Evolutionary conservation across 2,113 vertebrate genomes (phyloP).

Genomic region (Willisornis vidua): DNA sequence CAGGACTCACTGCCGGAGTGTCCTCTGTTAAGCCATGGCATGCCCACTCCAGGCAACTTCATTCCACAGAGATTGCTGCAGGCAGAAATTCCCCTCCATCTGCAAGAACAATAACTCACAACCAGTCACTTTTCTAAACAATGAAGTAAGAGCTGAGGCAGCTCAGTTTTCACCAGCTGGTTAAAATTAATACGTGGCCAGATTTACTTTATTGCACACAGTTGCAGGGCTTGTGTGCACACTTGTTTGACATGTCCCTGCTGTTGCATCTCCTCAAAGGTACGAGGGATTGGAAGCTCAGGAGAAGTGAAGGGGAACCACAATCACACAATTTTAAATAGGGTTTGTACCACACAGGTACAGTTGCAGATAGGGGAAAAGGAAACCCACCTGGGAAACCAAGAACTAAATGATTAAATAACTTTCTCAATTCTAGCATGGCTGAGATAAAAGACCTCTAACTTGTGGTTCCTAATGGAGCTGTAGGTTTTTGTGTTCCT

Average conservation of each 20-base stretch:
- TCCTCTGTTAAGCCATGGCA: neutral
- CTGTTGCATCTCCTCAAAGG: neutral
- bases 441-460: neutral
- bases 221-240: neutral
- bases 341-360: neutral
- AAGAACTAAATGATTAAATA: neutral
- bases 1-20: neutral
- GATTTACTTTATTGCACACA: neutral
- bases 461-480: neutral
- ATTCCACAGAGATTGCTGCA: neutral
- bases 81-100: neutral
- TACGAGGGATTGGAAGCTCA: neutral
- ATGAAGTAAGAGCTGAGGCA: neutral
- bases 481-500: neutral
- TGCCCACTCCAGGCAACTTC: neutral
- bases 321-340: neutral
- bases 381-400: neutral
- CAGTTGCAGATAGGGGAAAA: neutral
- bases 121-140: neutral
- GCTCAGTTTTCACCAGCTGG: conserved; percentile 1
- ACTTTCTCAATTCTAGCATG: neutral
- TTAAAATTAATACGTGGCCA: neutral
- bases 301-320: neutral
- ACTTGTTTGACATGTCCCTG: neutral
- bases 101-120: neutral